phyloP scores from a whole-genome alignment of 2,888 invertebrate genomes.

The Synanthedon vespiformis region DNA sequence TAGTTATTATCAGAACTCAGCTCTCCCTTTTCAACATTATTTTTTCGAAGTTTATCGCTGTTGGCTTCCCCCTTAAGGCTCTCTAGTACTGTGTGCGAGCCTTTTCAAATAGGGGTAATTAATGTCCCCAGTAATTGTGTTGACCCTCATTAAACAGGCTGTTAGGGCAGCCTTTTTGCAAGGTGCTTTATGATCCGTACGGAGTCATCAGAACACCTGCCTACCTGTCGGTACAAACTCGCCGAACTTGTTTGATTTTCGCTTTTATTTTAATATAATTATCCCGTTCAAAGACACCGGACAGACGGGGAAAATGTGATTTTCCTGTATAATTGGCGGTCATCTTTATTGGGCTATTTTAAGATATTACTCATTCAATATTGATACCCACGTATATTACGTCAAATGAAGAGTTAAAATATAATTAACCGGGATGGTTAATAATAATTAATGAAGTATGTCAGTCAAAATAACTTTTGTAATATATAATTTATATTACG shows the following conservation, averaged over 20 bases:
- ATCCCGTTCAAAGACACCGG: not conserved
- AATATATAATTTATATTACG: too few relatives aligned
- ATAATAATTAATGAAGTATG: too few relatives aligned
- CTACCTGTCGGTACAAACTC: not conserved
- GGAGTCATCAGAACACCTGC: constrained; percentile 3
- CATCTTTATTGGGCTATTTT: not conserved
- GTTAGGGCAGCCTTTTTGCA: constrained; percentile 28
- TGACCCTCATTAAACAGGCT: constrained; percentile 31
- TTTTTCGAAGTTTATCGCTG: not conserved
- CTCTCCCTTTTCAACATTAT: too few relatives aligned
- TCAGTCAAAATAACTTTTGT: too few relatives aligned
- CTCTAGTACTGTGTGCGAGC: not conserved
- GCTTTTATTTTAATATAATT: not conserved
- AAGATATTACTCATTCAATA: too few relatives aligned
- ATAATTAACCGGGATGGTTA: too few relatives aligned
- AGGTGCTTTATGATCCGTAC: constrained; percentile 26
- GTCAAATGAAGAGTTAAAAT: too few relatives aligned
- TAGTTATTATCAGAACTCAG: too few relatives aligned
- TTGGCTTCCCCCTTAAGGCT: not conserved
- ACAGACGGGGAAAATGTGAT: not conserved
- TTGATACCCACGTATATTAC: too few relatives aligned
- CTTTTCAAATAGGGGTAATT: constrained; percentile 22
- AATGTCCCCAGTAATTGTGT: constrained; percentile 34
- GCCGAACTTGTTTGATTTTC: not conserved
- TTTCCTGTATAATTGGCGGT: not conserved